Conservation (phyloP, 1,140 invertebrate genomes). For the Liolophura sinensis region DNA sequence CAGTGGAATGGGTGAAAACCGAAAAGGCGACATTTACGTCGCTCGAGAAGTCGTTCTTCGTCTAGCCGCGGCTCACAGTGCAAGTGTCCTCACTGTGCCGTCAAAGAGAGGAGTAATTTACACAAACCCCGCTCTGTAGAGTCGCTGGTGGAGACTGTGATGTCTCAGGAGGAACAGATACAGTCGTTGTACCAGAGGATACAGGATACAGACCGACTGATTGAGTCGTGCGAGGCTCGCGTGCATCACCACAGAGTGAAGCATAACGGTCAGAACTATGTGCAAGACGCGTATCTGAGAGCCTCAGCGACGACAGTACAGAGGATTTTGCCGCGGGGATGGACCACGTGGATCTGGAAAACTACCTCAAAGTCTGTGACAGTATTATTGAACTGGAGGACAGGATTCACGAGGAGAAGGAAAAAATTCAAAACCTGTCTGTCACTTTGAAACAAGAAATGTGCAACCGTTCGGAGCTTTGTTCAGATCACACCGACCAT, state of each 20-base stretch:
- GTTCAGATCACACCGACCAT: too few species aligned
- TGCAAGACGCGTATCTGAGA: conserved; percentile 76
- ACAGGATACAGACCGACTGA: conserved; percentile 77
- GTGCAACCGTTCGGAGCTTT: too few species aligned
- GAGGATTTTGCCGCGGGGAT: conserved; percentile 34
- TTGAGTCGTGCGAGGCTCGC: conserved; percentile 75
- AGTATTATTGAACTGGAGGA: conserved; percentile 74
- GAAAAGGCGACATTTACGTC: conserved; percentile 10
- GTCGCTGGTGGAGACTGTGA: conserved; percentile 73
- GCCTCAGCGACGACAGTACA: conserved; percentile 53
- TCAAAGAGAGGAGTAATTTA: too few species aligned
- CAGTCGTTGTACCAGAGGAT: conserved; percentile 69
- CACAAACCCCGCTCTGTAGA: conserved; percentile 59
- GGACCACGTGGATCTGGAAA: conserved; percentile 32
- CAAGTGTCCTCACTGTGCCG: too few species aligned
- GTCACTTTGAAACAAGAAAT: conserved; percentile 54
- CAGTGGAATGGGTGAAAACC: conserved; percentile 7
- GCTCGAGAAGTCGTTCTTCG: too few species aligned
- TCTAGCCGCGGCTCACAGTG: too few species aligned
- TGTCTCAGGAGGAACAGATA: conserved; percentile 81
- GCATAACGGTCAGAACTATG: conserved; percentile 78
- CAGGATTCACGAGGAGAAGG: conserved; percentile 71
- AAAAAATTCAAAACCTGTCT: conserved; percentile 68
- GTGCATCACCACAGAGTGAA: conserved; percentile 72
- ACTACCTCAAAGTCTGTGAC: conserved; percentile 70